Conservation (phyloP, 2,888 invertebrate genomes). For the Latrodectus elegans region DNA sequence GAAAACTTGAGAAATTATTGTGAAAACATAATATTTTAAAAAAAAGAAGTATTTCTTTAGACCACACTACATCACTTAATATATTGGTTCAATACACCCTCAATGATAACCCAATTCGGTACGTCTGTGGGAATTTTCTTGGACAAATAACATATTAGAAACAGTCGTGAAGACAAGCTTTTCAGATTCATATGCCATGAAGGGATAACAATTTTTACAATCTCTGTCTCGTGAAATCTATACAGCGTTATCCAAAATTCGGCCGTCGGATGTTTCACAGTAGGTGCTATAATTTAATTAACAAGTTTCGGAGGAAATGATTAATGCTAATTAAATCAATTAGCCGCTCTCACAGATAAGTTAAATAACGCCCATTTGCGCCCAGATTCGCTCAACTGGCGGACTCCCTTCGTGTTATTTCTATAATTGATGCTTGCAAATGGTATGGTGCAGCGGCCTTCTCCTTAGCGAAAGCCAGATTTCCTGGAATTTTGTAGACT, state of each 20-base stretch:
- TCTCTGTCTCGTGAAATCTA: neutral
- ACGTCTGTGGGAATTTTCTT: too few relatives aligned
- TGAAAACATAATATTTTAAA: too few relatives aligned
- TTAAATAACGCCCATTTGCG: slow-evolving; percentile 52
- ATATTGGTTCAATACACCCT: too few relatives aligned
- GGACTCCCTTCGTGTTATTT: slow-evolving; percentile 26
- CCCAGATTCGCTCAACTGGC: neutral
- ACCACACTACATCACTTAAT: too few relatives aligned
- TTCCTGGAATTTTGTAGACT: neutral
- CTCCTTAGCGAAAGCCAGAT: neutral
- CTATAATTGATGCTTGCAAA: slow-evolving; percentile 51
- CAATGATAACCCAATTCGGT: too few relatives aligned
- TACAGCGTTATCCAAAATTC: neutral
- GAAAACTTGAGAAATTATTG: too few relatives aligned
- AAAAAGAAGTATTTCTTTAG: too few relatives aligned
- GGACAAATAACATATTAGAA: too few relatives aligned
- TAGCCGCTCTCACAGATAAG: slow-evolving; percentile 58
- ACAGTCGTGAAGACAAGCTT: too few relatives aligned
- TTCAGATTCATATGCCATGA: neutral
- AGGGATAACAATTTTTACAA: neutral
- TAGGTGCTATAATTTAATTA: slow-evolving; percentile 67
- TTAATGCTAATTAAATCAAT: slow-evolving; percentile 69
- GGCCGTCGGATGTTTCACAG: slow-evolving; percentile 20
- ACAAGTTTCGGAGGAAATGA: slow-evolving; percentile 59
- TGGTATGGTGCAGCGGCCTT: neutral